phyloP scores from a whole-genome alignment of 2,888 invertebrate genomes.

The Nomada hirtipes region DNA sequence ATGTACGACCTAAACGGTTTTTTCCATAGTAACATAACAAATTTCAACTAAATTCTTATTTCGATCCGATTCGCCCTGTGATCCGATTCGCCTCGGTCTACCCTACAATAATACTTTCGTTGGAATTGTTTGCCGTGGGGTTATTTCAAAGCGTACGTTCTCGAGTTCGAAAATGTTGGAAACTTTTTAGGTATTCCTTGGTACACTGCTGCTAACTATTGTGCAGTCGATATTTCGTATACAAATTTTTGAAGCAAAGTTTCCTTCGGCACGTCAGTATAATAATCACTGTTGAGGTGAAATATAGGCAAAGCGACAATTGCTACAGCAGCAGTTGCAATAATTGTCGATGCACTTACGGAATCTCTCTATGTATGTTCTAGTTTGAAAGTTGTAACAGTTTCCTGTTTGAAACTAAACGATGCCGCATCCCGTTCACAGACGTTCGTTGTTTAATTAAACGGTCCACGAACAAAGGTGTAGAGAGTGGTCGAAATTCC shows the following conservation, averaged over 20 bases:
- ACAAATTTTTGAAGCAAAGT: background rate
- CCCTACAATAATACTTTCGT: background rate
- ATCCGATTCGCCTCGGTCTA: too few species aligned
- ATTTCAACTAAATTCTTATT: too few species aligned
- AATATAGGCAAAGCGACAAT: background rate
- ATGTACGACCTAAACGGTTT: too few species aligned
- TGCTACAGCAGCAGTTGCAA: background rate
- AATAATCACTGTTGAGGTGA: too few species aligned
- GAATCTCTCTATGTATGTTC: background rate
- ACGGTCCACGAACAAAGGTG: background rate
- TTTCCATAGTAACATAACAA: too few species aligned
- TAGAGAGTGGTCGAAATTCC: background rate
- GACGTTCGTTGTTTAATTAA: constrained; percentile 44
- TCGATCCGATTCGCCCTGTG: too few species aligned
- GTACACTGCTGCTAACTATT: too few species aligned
- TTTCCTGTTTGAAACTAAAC: constrained; percentile 11
- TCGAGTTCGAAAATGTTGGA: too few species aligned
- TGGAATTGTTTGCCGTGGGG: background rate
- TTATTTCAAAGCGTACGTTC: background rate
- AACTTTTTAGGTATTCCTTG: too few species aligned
- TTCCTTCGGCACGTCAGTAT: too few species aligned
- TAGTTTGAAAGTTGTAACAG: constrained; percentile 12
- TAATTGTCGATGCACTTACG: background rate
- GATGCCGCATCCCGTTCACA: background rate
- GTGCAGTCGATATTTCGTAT: background rate